Conservation (phyloP, 2,888 invertebrate genomes). For the Ethmia dodecea region DNA sequence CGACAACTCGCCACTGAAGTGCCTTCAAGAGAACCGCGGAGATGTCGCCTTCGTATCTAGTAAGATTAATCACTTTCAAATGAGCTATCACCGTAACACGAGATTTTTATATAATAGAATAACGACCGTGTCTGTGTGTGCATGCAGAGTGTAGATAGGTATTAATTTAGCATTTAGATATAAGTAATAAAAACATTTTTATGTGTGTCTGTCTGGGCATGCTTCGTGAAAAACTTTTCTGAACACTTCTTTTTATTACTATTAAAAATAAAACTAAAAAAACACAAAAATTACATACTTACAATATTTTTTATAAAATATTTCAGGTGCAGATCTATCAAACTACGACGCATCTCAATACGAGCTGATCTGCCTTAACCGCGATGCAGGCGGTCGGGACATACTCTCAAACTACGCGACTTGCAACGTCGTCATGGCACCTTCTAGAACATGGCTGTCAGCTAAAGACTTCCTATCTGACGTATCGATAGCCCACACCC, state of each 20-base stretch:
- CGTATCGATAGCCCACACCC: conserved; percentile 81
- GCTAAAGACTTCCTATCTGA: conserved; percentile 67
- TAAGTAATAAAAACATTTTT: neutral
- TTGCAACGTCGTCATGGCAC: conserved; percentile 81
- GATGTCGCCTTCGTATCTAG: conserved; percentile 85
- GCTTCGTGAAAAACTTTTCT: too few relatives aligned
- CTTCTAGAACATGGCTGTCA: conserved; percentile 74
- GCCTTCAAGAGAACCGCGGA: conserved; percentile 83
- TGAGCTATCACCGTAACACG: too few relatives aligned
- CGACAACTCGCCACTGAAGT: conserved; percentile 78
- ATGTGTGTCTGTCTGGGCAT: too few relatives aligned
- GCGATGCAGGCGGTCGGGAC: conserved; percentile 69
- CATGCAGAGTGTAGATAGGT: too few relatives aligned
- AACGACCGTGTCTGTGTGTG: too few relatives aligned
- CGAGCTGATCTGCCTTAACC: conserved; percentile 80
- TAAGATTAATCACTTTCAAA: too few relatives aligned
- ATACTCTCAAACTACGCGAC: conserved; percentile 67
- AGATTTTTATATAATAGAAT: too few relatives aligned
- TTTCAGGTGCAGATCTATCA: conserved; percentile 77
- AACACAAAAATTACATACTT: too few relatives aligned
- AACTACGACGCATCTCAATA: conserved; percentile 73
- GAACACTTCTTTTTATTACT: too few relatives aligned
- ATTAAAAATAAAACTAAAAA: too few relatives aligned
- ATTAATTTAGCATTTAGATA: too few relatives aligned
- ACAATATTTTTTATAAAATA: too few relatives aligned